Evolutionary conservation across 2,888 invertebrate species (phyloP).

Genomic region (Drosophila mimica): DNA sequence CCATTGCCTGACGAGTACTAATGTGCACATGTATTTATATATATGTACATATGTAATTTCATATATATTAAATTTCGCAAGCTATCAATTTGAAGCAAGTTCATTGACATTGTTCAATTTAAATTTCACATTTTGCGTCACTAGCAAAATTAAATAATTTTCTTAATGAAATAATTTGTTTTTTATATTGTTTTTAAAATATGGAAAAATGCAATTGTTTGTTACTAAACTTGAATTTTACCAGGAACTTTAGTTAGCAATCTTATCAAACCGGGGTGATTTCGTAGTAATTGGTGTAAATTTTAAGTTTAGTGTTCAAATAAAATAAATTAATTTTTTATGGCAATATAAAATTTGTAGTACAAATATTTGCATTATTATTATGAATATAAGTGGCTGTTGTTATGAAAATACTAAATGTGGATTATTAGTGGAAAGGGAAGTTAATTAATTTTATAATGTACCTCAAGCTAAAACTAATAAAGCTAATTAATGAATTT

Average conservation of each 20-base stretch:
- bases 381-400: neutral
- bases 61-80: conserved; percentile 32
- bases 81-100: conserved; percentile 55
- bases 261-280: neutral
- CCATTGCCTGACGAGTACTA: conserved; percentile 39
- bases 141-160: neutral
- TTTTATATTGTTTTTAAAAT: neutral
- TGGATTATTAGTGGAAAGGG: neutral
- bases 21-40: neutral
- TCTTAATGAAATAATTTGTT: neutral
- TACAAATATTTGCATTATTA: neutral
- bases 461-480: neutral
- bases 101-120: conserved; percentile 54
- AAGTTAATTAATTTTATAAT: neutral
- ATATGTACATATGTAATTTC: neutral
- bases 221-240: neutral
- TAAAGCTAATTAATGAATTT: neutral
- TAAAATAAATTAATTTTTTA: neutral
- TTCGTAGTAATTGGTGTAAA: neutral
- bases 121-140: neutral
- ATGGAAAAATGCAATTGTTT: neutral
- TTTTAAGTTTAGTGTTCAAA: neutral
- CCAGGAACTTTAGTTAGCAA: neutral
- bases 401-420: neutral
- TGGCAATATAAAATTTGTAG: neutral